Conservation (phyloP, 2,888 invertebrate genomes). For the Blastobasis lacticolella region DNA sequence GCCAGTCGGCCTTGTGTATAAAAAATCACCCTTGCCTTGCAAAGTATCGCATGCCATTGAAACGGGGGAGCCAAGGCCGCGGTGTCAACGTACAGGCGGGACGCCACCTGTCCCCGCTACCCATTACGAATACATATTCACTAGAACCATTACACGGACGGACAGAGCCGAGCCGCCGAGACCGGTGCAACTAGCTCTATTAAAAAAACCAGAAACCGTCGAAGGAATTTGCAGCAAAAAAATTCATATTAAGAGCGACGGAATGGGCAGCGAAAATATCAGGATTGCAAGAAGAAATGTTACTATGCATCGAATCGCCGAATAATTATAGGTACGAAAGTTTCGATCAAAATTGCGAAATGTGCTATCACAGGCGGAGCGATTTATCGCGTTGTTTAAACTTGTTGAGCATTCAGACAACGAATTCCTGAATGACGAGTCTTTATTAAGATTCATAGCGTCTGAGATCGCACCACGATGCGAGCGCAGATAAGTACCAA, state of each 20-base stretch:
- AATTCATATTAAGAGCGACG: no score
- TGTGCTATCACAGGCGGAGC: no score
- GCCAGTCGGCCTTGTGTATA: slow-evolving; percentile 47
- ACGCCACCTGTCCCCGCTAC: slow-evolving; percentile 59
- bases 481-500: no score
- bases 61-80: slow-evolving; percentile 57
- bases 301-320: no score
- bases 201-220: no score
- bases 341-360: no score
- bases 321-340: no score
- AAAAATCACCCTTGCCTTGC: slow-evolving; percentile 48
- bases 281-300: no score
- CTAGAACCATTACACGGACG: slow-evolving; percentile 28
- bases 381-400: slow-evolving; percentile 11
- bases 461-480: slow-evolving; percentile 4
- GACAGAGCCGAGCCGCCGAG: slow-evolving; percentile 23
- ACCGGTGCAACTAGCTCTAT: slow-evolving; percentile 22
- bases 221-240: no score
- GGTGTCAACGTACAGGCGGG: slow-evolving; percentile 61
- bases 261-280: no score
- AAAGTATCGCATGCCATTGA: slow-evolving; percentile 52
- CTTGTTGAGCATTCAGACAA: slow-evolving; percentile 25
- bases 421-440: slow-evolving; percentile 21
- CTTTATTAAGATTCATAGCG: slow-evolving; percentile 29
- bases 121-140: slow-evolving; percentile 33